Evolutionary conservation across 2,888 invertebrate genomes (phyloP), one percentile per base, ranked within the genome.

Genomic region (Clostera curtula): DNA sequence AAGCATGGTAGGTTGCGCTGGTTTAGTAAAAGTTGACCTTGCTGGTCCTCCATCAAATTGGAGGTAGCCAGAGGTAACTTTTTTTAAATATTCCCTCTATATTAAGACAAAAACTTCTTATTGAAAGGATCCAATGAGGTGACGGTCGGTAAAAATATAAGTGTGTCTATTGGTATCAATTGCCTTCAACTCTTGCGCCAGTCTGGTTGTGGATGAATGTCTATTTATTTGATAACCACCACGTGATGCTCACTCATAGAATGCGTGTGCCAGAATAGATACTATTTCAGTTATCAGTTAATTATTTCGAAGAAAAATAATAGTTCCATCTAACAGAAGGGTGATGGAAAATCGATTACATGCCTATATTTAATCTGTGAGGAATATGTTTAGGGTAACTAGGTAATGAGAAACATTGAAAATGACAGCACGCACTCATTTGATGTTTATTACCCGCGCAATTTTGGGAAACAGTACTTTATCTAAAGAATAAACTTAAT

Each of bases 101-200:
- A n/a, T n/a, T n/a, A n/a, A n/a, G n/a, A n/a, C n/a, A n/a, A n/a
- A n/a, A n/a, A n/a, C n/a, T n/a, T n/a, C n/a, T n/a, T n/a, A n/a
- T n/a, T n/a, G n/a, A n/a, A n/a, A n/a, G n/a, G n/a, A n/a, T n/a
- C n/a, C n/a, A n/a, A n/a, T n/a, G n/a, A n/a, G n/a, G n/a, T n/a
- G n/a, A n/a, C n/a, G n/a, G n/a, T n/a, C n/a, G n/a, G n/a, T n/a
- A n/a, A n/a, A n/a, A n/a, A n/a, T n/a, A n/a, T n/a, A n/a, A 40
- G 44, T 54, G 35, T 70, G 74, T 75, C 73, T 76, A 76, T 80
- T 79, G 70, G 45, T 77, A 77, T 60, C 53, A 56, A 34, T 86
- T 89, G 90, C 91, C 90, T 91, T 91, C 90, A 89, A 85, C 92
- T 93, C 93, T 93, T 92, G 91, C 85, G 74, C 84, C 90, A 88